Base-by-base conservation (phyloP, 1,140 invertebrate genomes). In the Cheumatopsyche charites region DNA sequence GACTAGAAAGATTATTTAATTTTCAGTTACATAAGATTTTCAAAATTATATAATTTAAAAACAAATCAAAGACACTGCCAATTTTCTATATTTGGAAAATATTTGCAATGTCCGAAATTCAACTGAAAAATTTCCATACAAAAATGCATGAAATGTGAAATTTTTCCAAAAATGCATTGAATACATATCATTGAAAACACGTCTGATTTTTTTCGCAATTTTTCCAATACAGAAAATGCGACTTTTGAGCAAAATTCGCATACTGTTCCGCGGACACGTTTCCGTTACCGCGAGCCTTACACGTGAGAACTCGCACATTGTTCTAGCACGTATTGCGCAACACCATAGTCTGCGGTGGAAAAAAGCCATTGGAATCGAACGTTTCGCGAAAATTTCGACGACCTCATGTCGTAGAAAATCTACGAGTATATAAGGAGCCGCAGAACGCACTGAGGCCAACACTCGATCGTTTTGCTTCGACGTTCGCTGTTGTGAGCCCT, bases 371-470 rank as follows among this genome's bases (percentile, higher is more conserved):
- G n/a, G 61, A 70, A 47, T 23, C 55, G 19, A 21, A 47, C 63
- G 67, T 74, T 70, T 74, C 66, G 49, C 58, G 49, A 67, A 66
- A 41, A 63, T 58, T 62, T 47, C 49, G 29, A 36, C 29, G 19
- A 26, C 36, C 45, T 62, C 63, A 29, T 49, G 45, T 58, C 21
- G 21, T 23, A 11, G 43, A 62, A 63, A 62, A 52, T 36, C 9
- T 47, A 36, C 41, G 19, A n/a, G 68, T 71, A 74, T 74, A 74
- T 71, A 74, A 74, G 45, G 69, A 25, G 36, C 52, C 55, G 9
- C 15, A 23, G 29, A 36, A 36, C 29, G 29, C 4, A 47, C 43
- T 47, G 4, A 12, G 43, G 21, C n/a, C 65, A 74, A 71, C 65
- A 74, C 62, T 74, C 73, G 42, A 68, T 68, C 62, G 17, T 62